phyloP scores from a whole-genome alignment of 2,888 invertebrate species.

The Drosophila prolongata region DNA sequence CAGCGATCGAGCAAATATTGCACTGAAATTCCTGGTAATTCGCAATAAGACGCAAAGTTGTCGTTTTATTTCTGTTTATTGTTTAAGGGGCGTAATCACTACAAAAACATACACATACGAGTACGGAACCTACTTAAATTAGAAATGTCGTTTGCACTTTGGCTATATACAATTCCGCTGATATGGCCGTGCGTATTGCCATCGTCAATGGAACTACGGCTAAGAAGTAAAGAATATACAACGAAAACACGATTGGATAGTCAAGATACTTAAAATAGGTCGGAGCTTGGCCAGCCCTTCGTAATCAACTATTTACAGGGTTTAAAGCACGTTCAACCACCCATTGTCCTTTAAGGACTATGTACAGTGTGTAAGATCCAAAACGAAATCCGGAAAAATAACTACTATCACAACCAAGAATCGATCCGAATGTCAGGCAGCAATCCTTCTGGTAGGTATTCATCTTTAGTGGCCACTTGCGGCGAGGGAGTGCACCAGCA shows the following conservation, averaged over 20 bases:
- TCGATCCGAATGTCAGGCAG: slow-evolving; percentile 31
- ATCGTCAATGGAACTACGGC: slow-evolving; percentile 32
- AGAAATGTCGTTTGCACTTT: slow-evolving; percentile 47
- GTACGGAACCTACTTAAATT: slow-evolving; percentile 43
- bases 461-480: slow-evolving; percentile 33
- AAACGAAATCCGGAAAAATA: slow-evolving; percentile 39
- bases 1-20: slow-evolving; percentile 1
- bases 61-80: slow-evolving; percentile 33
- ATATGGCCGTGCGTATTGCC: slow-evolving; percentile 23
- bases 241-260: slow-evolving; percentile 52
- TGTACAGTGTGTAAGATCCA: slow-evolving; percentile 12
- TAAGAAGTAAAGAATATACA: slow-evolving; percentile 22
- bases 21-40: slow-evolving; percentile 13
- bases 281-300: slow-evolving; percentile 2
- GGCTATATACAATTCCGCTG: slow-evolving; percentile 51
- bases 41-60: slow-evolving; percentile 1
- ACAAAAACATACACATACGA: slow-evolving; percentile 30
- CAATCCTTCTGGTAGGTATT: too few species aligned
- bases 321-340: slow-evolving; percentile 43
- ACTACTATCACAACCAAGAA: slow-evolving; percentile 67
- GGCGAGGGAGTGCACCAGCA: slow-evolving; percentile 83
- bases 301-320: slow-evolving; percentile 38
- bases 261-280: slow-evolving; percentile 21
- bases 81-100: slow-evolving; percentile 45
- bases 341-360: slow-evolving; percentile 18